These are phyloP conservation scores for Cardinalis cardinalis DNA, from an alignment of 2,113 vertebrate genomes.

Conservation along the genomic window DNA sequence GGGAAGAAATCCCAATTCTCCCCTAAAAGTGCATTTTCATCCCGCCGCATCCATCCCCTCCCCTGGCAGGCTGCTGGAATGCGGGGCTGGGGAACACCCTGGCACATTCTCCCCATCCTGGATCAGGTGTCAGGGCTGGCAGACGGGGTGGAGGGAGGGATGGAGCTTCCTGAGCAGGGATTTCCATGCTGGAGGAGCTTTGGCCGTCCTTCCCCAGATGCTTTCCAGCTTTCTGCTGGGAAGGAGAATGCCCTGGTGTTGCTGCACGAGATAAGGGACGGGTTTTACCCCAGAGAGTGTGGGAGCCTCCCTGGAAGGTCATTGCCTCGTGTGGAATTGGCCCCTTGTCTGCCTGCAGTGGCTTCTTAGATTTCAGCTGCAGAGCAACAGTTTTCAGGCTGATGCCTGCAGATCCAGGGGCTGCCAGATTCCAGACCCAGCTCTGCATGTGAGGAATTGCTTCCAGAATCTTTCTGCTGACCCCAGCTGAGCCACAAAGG, in stretches of 20 bases:
- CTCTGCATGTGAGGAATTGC: not conserved
- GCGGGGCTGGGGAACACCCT: fast-evolving
- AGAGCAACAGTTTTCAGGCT: not conserved
- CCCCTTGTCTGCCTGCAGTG: not conserved
- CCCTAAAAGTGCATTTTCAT: not conserved
- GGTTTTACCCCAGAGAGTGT: not conserved
- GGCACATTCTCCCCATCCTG: not conserved
- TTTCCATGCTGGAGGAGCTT: not conserved
- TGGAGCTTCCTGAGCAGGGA: not conserved
- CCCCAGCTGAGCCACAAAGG: not conserved
- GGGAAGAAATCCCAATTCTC: not conserved
- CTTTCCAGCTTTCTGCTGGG: not conserved
- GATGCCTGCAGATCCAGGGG: not conserved
- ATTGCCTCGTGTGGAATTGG: fast-evolving
- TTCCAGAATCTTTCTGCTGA: not conserved
- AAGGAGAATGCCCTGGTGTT: not conserved
- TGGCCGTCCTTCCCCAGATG: not conserved
- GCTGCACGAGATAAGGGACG: not conserved
- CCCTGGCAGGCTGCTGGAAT: not conserved
- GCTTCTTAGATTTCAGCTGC: conserved; percentile 34
- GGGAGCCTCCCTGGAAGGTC: not conserved
- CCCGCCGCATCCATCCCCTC: not conserved
- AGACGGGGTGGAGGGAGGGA: not conserved
- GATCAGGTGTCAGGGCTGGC: fast-evolving
- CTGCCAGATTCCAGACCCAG: not conserved